A percentile compares a stretch with the other conserved stretches of the same genome.
phyloP scores from a whole-genome alignment of 2,113 vertebrate genomes.

The Stigmatopora argus region DNA sequence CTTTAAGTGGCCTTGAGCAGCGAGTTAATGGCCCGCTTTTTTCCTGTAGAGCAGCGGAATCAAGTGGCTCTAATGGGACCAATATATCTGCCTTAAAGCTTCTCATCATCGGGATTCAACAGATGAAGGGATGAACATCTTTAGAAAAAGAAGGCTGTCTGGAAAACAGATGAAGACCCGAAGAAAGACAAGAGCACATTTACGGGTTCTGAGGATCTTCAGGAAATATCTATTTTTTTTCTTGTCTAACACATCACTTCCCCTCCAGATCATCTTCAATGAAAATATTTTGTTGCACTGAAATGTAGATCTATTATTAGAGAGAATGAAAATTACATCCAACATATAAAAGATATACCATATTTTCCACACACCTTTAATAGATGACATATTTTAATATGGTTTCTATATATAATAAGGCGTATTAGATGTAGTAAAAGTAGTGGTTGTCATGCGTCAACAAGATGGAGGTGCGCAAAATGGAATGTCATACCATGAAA shows the following conservation, averaged over 20 bases:
- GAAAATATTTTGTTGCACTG: conserved; percentile 7
- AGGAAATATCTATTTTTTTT: conserved; percentile 13
- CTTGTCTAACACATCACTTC: conserved; percentile 2
- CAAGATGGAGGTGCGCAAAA: too few species aligned
- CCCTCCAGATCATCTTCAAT: conserved; percentile 13
- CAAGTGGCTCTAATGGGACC: conserved; percentile 59
- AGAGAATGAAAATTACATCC: not conserved
- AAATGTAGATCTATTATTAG: not conserved
- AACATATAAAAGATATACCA: not conserved
- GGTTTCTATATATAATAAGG: too few species aligned
- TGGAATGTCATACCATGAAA: too few species aligned
- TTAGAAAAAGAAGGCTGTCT: not conserved
- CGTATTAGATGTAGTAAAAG: too few species aligned
- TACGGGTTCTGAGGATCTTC: not conserved
- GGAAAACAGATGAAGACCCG: conserved; percentile 22
- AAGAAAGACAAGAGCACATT: conserved; percentile 7
- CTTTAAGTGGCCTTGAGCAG: conserved; percentile 52
- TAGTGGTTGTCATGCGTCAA: too few species aligned
- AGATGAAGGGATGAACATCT: conserved; percentile 27
- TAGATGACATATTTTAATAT: too few species aligned
- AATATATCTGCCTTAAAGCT: conserved; percentile 52
- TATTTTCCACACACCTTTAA: too few species aligned
- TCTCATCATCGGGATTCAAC: conserved; percentile 34
- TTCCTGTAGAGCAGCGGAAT: conserved; percentile 43
- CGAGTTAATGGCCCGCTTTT: conserved; percentile 46